Evolutionary conservation across 2,113 vertebrate species (phyloP).

Genomic region (Xiphophorus maculatus): DNA sequence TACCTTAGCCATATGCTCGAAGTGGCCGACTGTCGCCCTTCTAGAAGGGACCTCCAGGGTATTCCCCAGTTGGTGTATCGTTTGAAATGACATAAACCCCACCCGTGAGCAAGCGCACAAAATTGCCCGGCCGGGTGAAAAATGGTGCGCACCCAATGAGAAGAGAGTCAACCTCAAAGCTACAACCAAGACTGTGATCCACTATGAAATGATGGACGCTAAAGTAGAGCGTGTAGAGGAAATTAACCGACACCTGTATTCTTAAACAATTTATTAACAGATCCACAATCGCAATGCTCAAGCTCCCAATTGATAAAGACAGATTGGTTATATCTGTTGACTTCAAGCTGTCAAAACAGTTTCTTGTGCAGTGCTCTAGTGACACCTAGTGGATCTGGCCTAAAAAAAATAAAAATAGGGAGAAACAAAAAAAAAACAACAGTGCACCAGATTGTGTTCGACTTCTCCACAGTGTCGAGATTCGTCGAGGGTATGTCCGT

Average conservation of each 20-base stretch:
- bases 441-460: conserved; percentile 64
- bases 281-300: conserved; percentile 71
- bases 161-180: conserved; percentile 23
- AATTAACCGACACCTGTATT: conserved; percentile 46
- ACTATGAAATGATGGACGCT: conserved; percentile 8
- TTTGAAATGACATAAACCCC: not conserved
- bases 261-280: conserved; percentile 79
- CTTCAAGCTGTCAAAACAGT: conserved; percentile 58
- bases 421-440: conserved; percentile 25
- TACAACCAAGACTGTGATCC: conserved; percentile 4
- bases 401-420: conserved; percentile 41
- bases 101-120: not conserved
- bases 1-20: not conserved
- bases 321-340: conserved; percentile 65
- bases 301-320: conserved; percentile 65
- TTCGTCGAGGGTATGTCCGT: conserved; percentile 54
- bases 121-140: not conserved
- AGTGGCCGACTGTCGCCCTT: not conserved
- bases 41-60: not conserved
- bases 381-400: conserved; percentile 73
- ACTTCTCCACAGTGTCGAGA: conserved; percentile 47
- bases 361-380: conserved; percentile 68
- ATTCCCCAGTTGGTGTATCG: not conserved
- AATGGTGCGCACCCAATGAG: conserved; percentile 15
- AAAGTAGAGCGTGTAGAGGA: not conserved